Percentiles rank a stretch among this genome's conserved stretches.
phyloP scores from a whole-genome alignment of 92 coral and sea anemone species.

The Porites cylindrica region DNA sequence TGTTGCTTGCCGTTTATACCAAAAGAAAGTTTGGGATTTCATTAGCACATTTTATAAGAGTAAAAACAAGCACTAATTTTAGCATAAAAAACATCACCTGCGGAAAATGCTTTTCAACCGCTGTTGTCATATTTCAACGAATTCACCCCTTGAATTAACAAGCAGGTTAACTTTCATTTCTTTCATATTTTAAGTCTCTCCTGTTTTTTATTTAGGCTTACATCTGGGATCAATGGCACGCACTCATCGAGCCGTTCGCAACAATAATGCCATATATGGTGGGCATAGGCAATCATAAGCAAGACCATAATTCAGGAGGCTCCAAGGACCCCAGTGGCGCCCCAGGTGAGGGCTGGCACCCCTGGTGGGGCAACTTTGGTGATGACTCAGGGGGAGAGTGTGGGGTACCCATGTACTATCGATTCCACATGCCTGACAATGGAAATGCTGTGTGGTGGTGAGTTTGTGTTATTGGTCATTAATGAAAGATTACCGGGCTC shows the following conservation, averaged over 20 bases:
- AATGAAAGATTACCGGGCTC: no score
- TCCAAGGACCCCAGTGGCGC: conserved; percentile 90
- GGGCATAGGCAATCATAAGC: conserved; percentile 91
- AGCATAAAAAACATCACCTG: no score
- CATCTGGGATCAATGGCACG: conserved; percentile 95
- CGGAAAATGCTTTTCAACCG: no score
- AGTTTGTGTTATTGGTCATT: not conserved
- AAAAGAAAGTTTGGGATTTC: no score
- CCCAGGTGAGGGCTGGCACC: conserved; percentile 90
- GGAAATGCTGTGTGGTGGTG: conserved; percentile 94
- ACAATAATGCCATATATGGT: conserved; percentile 89
- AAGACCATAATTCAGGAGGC: conserved; percentile 82
- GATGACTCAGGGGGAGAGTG: conserved; percentile 95
- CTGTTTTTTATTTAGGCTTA: conserved; percentile 62
- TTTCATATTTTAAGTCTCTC: not conserved
- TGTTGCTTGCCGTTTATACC: no score
- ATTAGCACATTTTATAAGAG: no score
- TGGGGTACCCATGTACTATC: conserved; percentile 89
- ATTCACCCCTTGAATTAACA: no score
- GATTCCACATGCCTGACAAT: conserved; percentile 91
- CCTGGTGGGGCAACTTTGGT: conserved; percentile 90
- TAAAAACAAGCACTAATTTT: no score
- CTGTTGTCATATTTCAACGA: no score
- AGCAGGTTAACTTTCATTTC: not conserved
- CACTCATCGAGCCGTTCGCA: conserved; percentile 82